These are phyloP conservation scores for Gordius sp. DNA, from an alignment of 2,888 invertebrate genomes.

Conservation along the genomic window DNA sequence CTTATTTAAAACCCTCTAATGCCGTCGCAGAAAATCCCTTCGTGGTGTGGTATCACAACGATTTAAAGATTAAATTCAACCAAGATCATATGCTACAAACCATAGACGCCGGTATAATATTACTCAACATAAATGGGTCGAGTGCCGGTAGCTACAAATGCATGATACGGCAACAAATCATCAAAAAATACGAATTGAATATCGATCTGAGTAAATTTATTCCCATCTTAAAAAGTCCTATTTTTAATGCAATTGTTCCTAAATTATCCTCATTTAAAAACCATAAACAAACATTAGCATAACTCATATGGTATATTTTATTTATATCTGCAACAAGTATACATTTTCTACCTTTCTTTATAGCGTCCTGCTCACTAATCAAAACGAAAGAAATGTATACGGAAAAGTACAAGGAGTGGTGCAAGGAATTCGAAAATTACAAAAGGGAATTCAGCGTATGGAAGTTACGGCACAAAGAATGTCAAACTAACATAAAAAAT, in stretches of 20 bases:
- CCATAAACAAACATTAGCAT: background rate
- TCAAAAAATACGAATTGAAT: background rate
- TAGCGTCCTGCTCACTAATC: background rate
- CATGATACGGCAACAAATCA: background rate
- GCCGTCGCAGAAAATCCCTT: background rate
- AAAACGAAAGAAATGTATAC: background rate
- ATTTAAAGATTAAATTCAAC: no score
- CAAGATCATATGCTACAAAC: no score
- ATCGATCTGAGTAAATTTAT: no score
- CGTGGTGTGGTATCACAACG: background rate
- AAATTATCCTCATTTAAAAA: background rate
- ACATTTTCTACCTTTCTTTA: no score
- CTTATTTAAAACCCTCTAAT: background rate
- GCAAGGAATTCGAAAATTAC: conserved; percentile 11
- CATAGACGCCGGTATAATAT: background rate
- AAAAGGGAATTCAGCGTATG: background rate
- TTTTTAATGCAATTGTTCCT: no score
- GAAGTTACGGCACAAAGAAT: background rate
- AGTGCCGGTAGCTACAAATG: background rate
- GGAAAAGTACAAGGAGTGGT: conserved; percentile 3
- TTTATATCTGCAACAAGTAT: background rate
- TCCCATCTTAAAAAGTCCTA: no score
- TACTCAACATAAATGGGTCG: background rate
- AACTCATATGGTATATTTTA: no score
- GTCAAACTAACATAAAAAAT: no score